These are phyloP conservation scores for Eulemur macaco DNA, from an alignment of 2,113 vertebrate genomes.

Conservation along the genomic window DNA sequence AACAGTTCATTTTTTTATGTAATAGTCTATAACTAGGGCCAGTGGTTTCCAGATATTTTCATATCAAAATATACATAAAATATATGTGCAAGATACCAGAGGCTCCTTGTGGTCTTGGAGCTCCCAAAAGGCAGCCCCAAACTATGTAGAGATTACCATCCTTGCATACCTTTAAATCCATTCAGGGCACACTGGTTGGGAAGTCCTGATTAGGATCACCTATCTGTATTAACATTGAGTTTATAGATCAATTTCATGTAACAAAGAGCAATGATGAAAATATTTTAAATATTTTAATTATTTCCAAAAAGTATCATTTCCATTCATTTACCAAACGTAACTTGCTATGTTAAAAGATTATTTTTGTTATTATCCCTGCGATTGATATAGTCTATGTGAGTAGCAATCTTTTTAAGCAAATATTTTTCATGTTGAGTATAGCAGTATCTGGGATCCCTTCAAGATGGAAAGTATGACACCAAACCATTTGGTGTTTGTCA, in stretches of 20 bases:
- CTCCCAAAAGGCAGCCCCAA: background rate
- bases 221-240: background rate
- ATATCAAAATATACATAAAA: background rate
- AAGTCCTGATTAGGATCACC: background rate
- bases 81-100: background rate
- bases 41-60: background rate
- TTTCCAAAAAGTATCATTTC: background rate
- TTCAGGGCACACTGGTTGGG: background rate
- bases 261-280: background rate
- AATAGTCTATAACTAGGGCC: background rate
- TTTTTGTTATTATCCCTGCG: background rate
- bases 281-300: background rate
- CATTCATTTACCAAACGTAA: background rate
- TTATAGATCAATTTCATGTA: background rate
- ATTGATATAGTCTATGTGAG: background rate
- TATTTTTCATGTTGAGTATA: background rate
- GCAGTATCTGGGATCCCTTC: background rate
- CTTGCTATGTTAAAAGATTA: background rate
- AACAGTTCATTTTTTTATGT: background rate
- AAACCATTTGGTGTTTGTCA: background rate
- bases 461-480: background rate
- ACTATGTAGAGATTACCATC: background rate
- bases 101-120: background rate
- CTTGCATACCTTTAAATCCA: background rate
- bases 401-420: background rate